A percentile compares a stretch with the other conserved stretches of the same genome.
Evolutionary conservation across 2,888 invertebrate genomes (phyloP).

Genomic region (Electrophaes corylata): DNA sequence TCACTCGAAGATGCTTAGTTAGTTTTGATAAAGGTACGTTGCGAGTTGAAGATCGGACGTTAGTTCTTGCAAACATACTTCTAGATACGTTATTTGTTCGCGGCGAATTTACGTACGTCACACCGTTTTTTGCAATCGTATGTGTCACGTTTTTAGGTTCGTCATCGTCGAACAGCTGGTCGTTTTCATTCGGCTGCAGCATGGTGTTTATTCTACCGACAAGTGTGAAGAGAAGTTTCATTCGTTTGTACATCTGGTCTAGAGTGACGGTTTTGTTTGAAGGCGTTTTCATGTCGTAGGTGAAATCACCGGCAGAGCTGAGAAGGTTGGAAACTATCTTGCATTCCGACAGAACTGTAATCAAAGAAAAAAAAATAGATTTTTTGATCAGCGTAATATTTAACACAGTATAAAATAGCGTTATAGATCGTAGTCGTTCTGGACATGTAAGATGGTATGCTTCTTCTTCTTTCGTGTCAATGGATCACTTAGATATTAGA

Average conservation of each 20-base stretch:
- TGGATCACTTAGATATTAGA: too few relatives aligned
- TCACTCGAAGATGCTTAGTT: conserved; percentile 60
- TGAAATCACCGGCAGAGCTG: conserved; percentile 50
- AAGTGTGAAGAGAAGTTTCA: conserved; percentile 71
- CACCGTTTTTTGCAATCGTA: conserved; percentile 54
- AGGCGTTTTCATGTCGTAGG: conserved; percentile 54
- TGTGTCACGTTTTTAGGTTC: conserved; percentile 60
- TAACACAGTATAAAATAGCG: too few relatives aligned
- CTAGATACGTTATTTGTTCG: conserved; percentile 53
- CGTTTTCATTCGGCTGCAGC: conserved; percentile 66
- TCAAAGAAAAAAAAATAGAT: background rate
- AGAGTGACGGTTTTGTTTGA: conserved; percentile 50
- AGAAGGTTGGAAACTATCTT: conserved; percentile 71
- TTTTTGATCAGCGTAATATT: too few relatives aligned
- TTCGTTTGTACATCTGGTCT: conserved; percentile 64
- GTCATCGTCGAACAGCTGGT: conserved; percentile 57
- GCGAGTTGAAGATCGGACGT: conserved; percentile 58
- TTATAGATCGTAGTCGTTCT: too few relatives aligned
- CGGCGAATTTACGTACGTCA: conserved; percentile 60
- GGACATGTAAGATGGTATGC: too few relatives aligned
- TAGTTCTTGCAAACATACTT: conserved; percentile 67
- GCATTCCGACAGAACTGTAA: conserved; percentile 69
- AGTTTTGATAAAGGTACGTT: conserved; percentile 61
- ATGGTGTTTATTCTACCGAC: conserved; percentile 63
- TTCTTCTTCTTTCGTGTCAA: too few relatives aligned